phyloP scores from a whole-genome alignment of 2,113 vertebrate genomes.

The Orycteropus afer region DNA sequence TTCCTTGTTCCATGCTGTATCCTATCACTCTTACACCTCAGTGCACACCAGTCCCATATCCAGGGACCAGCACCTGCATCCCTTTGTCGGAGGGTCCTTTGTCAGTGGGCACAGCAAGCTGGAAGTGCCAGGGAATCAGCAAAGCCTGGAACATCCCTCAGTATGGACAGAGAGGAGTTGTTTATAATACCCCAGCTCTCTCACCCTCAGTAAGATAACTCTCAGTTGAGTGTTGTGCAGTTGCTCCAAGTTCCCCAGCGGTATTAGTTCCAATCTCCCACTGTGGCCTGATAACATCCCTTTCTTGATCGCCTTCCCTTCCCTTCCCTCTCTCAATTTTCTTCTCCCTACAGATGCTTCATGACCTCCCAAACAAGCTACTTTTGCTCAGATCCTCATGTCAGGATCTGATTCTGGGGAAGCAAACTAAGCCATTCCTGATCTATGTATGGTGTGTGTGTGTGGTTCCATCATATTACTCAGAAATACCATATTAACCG shows the following conservation, averaged over 20 bases:
- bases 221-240: neutral
- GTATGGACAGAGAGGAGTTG: neutral
- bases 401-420: neutral
- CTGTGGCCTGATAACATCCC: fast-evolving
- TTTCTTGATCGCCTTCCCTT: too few relatives aligned
- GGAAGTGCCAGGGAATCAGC: neutral
- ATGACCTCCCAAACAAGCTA: neutral
- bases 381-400: neutral
- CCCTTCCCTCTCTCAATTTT: neutral
- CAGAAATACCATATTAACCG: neutral
- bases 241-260: neutral
- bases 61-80: neutral
- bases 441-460: neutral
- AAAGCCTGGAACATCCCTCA: neutral
- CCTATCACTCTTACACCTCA: neutral
- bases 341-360: neutral
- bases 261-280: neutral
- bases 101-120: neutral
- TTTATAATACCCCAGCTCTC: neutral
- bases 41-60: too few relatives aligned
- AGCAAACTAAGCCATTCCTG: neutral
- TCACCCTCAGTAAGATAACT: neutral
- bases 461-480: neutral
- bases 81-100: neutral
- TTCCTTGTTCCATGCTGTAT: neutral